These are phyloP conservation scores for Poeciliopsis turrubarensis DNA, from an alignment of 2,113 vertebrate genomes.

Conservation along the genomic window DNA sequence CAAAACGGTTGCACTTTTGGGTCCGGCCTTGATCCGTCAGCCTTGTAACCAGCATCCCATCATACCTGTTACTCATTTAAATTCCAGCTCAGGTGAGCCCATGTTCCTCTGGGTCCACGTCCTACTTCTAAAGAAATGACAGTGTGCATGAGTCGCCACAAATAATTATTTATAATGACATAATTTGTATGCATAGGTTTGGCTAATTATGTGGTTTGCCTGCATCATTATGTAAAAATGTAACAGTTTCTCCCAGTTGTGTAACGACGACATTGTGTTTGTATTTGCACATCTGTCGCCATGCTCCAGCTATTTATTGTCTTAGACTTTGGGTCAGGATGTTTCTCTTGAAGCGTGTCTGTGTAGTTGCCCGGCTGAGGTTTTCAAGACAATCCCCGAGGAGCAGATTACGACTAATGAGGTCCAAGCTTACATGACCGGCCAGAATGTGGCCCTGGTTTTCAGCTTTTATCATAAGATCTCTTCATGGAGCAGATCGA, in stretches of 20 bases:
- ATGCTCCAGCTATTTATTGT: constrained; percentile 26
- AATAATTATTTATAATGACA: constrained; percentile 5
- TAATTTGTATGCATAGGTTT: constrained; percentile 9
- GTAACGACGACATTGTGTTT: constrained; percentile 14
- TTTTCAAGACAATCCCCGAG: constrained; percentile 72
- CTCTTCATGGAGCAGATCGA: constrained; percentile 59
- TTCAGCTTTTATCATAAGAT: constrained; percentile 73
- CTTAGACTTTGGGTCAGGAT: constrained; percentile 50
- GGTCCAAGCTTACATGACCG: constrained; percentile 74
- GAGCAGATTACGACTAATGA: constrained; percentile 80
- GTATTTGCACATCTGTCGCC: constrained; percentile 53
- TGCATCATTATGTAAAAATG: background rate
- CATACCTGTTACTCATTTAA: constrained; percentile 40
- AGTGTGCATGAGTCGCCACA: background rate
- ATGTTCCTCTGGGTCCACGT: constrained; percentile 29
- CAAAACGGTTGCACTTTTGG: constrained; percentile 49
- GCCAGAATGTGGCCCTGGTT: constrained; percentile 54
- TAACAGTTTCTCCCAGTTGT: constrained; percentile 17
- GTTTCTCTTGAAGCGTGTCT: constrained; percentile 55
- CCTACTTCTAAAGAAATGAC: constrained; percentile 2
- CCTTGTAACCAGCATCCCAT: constrained; percentile 46
- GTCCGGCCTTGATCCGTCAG: constrained; percentile 61
- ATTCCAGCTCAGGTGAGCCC: constrained; percentile 62
- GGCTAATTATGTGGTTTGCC: constrained; percentile 10
- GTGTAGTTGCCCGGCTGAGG: constrained; percentile 56